These are phyloP conservation scores for Chloroceryle amazona DNA, from an alignment of 2,797 vertebrate species.

Conservation along the genomic window DNA sequence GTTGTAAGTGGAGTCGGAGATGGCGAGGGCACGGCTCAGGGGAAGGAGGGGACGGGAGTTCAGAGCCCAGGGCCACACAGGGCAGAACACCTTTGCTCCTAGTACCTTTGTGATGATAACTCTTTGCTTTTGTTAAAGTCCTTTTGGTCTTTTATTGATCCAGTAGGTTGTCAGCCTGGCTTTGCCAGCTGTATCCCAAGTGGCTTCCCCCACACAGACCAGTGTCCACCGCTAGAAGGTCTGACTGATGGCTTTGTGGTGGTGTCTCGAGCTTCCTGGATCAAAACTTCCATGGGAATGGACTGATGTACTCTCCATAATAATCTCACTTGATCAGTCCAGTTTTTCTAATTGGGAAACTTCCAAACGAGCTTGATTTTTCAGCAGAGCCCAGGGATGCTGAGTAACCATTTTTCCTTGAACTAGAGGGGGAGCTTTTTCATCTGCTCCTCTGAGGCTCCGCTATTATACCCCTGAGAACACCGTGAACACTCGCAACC, in stretches of 20 bases:
- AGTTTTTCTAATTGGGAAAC: background rate
- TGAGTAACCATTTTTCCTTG: constrained; percentile 3
- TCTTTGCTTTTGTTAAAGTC: background rate
- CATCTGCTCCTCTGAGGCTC: background rate
- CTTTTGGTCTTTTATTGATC: background rate
- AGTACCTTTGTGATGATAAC: background rate
- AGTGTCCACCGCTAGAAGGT: background rate
- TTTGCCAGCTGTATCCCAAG: background rate
- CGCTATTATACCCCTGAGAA: background rate
- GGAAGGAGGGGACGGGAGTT: accelerated
- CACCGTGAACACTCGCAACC: accelerated
- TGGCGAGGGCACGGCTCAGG: accelerated
- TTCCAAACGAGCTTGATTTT: background rate
- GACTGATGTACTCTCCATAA: background rate
- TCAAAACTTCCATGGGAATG: background rate
- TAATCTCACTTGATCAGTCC: background rate
- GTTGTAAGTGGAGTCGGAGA: background rate
- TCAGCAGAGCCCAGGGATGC: background rate
- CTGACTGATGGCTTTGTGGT: background rate
- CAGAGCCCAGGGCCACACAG: background rate
- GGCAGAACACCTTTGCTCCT: background rate
- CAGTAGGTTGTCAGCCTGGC: background rate
- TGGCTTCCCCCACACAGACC: background rate
- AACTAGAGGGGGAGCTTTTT: background rate
- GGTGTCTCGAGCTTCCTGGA: background rate